Evolutionary conservation across 2,888 invertebrate species (phyloP).

Genomic region (Pollenia labialis): DNA sequence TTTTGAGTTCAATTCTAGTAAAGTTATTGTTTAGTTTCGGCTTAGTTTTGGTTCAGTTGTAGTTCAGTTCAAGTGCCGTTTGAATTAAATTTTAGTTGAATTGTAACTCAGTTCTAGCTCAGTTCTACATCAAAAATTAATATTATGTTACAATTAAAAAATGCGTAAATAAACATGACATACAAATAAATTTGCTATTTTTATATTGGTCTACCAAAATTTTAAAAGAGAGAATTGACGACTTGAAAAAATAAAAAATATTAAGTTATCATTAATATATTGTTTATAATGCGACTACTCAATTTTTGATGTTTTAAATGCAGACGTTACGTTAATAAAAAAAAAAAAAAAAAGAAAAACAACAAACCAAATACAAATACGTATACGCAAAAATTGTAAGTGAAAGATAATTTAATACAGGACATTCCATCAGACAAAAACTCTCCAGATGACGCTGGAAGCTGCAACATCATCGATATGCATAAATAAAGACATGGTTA

Average conservation of each 20-base stretch:
- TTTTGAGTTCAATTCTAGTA: no score
- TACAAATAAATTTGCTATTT: conserved; percentile 25
- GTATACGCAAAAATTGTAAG: background rate
- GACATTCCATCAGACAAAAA: conserved; percentile 62
- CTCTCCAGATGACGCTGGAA: conserved; percentile 7
- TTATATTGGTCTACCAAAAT: background rate
- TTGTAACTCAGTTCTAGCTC: no score
- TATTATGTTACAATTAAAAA: background rate
- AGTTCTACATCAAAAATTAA: no score
- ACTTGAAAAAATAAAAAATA: background rate
- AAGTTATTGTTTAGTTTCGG: no score
- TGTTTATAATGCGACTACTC: background rate
- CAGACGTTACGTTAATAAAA: conserved; percentile 14
- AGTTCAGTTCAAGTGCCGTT: no score
- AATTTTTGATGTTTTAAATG: conserved; percentile 49
- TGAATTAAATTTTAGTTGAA: no score
- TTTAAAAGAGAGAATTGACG: conserved; percentile 11
- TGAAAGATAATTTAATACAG: conserved; percentile 55
- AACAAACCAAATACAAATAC: background rate
- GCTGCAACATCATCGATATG: conserved; percentile 29
- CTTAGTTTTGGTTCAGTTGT: no score
- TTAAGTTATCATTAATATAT: no score
- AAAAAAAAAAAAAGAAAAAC: background rate
- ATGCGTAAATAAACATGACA: conserved; percentile 24
- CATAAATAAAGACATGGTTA: conserved; percentile 30